Conservation (phyloP, 2,888 invertebrate genomes). For the Bellardia bayeri region DNA sequence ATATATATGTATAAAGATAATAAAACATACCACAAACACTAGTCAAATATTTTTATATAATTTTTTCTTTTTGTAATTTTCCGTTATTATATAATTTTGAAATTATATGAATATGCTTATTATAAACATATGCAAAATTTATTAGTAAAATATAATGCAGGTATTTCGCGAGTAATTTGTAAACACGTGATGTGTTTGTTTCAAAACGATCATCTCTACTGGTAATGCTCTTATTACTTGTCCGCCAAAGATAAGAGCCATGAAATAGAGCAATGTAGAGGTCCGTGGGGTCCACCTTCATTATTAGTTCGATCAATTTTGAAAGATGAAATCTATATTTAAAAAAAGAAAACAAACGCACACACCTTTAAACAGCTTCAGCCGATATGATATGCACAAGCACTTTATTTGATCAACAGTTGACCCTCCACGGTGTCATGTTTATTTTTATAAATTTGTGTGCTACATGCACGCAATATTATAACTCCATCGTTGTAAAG, state of each 20-base stretch:
- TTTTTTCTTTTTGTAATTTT: constrained; percentile 2
- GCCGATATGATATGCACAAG: background rate
- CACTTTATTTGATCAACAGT: constrained; percentile 39
- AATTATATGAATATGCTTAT: background rate
- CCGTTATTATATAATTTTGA: constrained; percentile 6
- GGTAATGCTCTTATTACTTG: constrained; percentile 52
- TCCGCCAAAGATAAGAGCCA: constrained; percentile 40
- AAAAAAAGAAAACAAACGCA: background rate
- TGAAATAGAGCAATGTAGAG: constrained; percentile 35
- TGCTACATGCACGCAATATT: background rate
- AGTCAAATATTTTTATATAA: background rate
- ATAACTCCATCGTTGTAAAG: background rate
- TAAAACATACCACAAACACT: constrained; percentile 55
- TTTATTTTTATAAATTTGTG: constrained; percentile 36
- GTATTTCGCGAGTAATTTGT: constrained; percentile 52
- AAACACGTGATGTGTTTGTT: constrained; percentile 63
- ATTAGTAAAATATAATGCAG: background rate
- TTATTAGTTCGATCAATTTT: constrained; percentile 46
- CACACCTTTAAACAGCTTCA: background rate
- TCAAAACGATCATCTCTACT: constrained; percentile 68
- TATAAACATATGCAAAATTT: background rate
- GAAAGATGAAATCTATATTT: constrained; percentile 3
- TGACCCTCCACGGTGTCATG: constrained; percentile 63
- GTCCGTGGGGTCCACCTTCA: constrained; percentile 74
- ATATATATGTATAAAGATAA: too few relatives aligned